Evolutionary conservation across 2,888 invertebrate species (phyloP).

Genomic region (Drosophila aldrichi): DNA sequence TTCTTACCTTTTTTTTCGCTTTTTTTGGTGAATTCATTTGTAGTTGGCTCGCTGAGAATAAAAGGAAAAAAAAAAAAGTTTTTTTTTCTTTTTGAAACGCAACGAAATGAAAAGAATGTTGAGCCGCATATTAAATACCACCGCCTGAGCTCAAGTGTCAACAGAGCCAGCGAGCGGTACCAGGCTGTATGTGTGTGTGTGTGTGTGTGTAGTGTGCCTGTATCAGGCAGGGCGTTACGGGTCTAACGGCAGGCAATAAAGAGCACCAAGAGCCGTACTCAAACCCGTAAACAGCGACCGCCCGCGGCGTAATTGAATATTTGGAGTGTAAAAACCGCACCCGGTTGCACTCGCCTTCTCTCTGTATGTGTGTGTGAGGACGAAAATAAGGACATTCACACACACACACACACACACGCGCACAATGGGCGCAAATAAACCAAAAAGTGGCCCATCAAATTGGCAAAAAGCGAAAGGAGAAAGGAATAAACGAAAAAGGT

Average conservation of each 20-base stretch:
- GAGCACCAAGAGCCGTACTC: slow-evolving; percentile 43
- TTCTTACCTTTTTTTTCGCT: background rate
- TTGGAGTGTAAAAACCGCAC: slow-evolving; percentile 78
- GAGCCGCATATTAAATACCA: slow-evolving; percentile 82
- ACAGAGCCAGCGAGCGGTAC: slow-evolving; percentile 63
- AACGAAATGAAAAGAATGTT: slow-evolving; percentile 69
- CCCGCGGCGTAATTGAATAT: slow-evolving; percentile 80
- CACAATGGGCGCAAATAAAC: slow-evolving; percentile 37
- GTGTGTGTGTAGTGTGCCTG: slow-evolving; percentile 13
- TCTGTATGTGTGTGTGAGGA: slow-evolving; percentile 8
- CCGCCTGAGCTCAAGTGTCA: slow-evolving; percentile 82
- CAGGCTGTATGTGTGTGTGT: slow-evolving; percentile 1
- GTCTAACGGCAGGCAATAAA: slow-evolving; percentile 49
- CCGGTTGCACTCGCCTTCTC: slow-evolving; percentile 35
- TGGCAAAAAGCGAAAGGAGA: background rate
- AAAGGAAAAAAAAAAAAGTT: background rate
- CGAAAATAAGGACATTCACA: slow-evolving; percentile 39
- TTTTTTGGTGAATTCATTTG: slow-evolving; percentile 18
- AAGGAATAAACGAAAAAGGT: background rate
- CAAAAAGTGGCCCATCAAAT: slow-evolving; percentile 19
- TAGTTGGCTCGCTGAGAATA: slow-evolving; percentile 35
- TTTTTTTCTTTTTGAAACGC: slow-evolving; percentile 29
- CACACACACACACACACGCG: slow-evolving; percentile 8
- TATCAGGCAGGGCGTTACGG: slow-evolving; percentile 27
- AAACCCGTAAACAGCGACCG: slow-evolving; percentile 61